Base-by-base conservation (phyloP, 2,888 invertebrate species). In the Papilio demoleus region DNA sequence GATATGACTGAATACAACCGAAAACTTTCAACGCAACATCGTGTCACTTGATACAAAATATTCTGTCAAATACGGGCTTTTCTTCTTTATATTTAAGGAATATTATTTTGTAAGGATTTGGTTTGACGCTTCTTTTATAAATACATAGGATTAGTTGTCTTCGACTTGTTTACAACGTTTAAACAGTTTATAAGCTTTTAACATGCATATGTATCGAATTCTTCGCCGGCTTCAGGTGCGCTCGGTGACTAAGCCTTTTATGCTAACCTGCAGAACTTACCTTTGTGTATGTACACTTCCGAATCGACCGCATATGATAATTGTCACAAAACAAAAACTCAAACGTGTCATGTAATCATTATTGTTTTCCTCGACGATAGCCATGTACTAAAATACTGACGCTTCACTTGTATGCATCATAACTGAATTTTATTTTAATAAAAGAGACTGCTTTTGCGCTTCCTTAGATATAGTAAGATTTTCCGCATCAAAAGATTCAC, bases 391-490 rank as follows among this genome's bases (percentile, higher is more conserved):
- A 66, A 62, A 8, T 45, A 63, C n/a, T 36, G 60, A 61, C 45
- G 72, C 73, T 74, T 72, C 71, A 73, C 71, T 73, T 60, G 65
- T 72, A 70, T 72, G 74, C 75, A 75, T 74, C 72, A 74, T 75
- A 77, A 77, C 71, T 70, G 71, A 71, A 69, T 67, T 71, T 71
- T 71, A 69, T 73, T 72, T 76, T 73, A 76, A 72, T 74, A 74
- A 78, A 81, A 76, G 80, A 84, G 85, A 85, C 86, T 82, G 86
- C 86, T 87, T 90, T 72, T 81, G 83, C 79, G 88, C 89, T 88
- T 89, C 66, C 71, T 82, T 89, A 88, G 87, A 82, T 74, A 80
- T 89, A 88, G 86, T 81, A 73, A 80, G 75, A 74, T 81, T 40
- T 31, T 82, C 81, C 42, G 65, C 56, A 31, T 31, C 24, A 58